Evolutionary conservation across 2,888 invertebrate genomes (phyloP), one percentile per base, ranked within the genome.

Genomic region (Tromatobia lineatoria): DNA sequence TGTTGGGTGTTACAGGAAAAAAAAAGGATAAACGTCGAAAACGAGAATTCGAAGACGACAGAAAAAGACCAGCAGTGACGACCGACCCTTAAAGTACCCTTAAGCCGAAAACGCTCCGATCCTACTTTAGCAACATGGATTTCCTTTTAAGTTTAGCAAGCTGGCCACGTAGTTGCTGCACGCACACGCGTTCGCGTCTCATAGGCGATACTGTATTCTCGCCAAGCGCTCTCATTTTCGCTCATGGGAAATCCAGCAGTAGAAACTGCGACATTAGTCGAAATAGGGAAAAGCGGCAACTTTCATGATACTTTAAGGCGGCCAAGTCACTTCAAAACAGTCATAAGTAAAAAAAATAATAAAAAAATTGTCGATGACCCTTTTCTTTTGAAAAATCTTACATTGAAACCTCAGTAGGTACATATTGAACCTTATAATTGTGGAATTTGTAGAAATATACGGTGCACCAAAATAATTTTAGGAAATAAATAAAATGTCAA

Each of bases 141-240:
- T 59, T 73, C 57, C 57, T 73, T 73, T 59, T 25, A 73, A 73
- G 38, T 29, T 73, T 45, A 73, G 42, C 71, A 57, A 25, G 38
- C 71, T 71, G 42, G 25, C n/a, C 57, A 42, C 57, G 71, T 42
- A 23, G 25, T 29, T 29, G 29, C 25, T 4, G 23, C 20, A 66
- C 66, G 45, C 66, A 45, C 23, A 59, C n/a, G 34, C 59, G 20
- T 25, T 29, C 34, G 15, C 59, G n/a, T 34, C 23, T 29, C 15
- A 0, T 11, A 29, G 2, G 3, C 13, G 29, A 29, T 23, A 3
- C 42, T 3, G 66, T 13, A 20, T 42, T 8, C 66, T 42, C 10
- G 7, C 38, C 45, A 18, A 13, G 34, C 38, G 50, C 34, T 4
- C 52, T 70, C 18, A 52, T 70, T 50, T 38, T 38, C 38, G n/a